A percentile compares a stretch with the other conserved stretches of the same genome.
Conservation (phyloP, 2,888 invertebrate species). For the Habroteleia sp. region DNA sequence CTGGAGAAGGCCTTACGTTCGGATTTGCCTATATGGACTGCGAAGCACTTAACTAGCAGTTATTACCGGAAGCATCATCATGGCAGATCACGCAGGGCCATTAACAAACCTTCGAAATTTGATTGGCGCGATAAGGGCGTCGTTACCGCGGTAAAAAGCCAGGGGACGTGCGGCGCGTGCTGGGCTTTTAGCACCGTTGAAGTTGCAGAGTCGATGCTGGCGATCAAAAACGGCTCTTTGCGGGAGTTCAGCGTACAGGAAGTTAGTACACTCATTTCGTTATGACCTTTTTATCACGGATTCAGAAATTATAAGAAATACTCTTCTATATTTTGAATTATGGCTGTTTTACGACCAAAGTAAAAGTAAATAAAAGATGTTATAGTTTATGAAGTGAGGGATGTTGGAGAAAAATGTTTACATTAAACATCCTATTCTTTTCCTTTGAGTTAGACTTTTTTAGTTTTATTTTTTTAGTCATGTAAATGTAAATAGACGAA, state of each 20-base stretch:
- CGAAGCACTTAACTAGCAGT: conserved; percentile 68
- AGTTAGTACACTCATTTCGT: conserved; percentile 70
- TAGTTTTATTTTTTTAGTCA: too few relatives aligned
- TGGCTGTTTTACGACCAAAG: background rate
- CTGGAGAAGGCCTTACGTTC: conserved; percentile 76
- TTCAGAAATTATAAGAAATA: background rate
- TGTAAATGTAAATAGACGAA: too few relatives aligned
- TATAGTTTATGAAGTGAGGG: background rate
- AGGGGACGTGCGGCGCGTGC: conserved; percentile 90
- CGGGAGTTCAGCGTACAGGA: conserved; percentile 87
- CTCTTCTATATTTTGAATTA: background rate
- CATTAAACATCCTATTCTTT: too few relatives aligned
- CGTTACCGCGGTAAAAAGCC: conserved; percentile 86
- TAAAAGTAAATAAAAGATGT: conserved; percentile 5
- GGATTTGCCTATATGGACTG: conserved; percentile 70
- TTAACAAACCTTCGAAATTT: conserved; percentile 71
- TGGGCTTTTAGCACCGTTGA: conserved; percentile 92
- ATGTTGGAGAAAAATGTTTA: too few relatives aligned
- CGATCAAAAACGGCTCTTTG: conserved; percentile 85
- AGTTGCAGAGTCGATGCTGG: conserved; percentile 89
- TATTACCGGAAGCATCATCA: conserved; percentile 69
- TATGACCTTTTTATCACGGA: conserved; percentile 39
- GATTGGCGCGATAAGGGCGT: conserved; percentile 86
- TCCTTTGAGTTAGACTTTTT: too few relatives aligned
- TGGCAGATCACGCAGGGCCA: conserved; percentile 67